These are phyloP conservation scores for Cylindroiulus punctatus DNA, from an alignment of 2,888 invertebrate genomes.

Conservation along the genomic window DNA sequence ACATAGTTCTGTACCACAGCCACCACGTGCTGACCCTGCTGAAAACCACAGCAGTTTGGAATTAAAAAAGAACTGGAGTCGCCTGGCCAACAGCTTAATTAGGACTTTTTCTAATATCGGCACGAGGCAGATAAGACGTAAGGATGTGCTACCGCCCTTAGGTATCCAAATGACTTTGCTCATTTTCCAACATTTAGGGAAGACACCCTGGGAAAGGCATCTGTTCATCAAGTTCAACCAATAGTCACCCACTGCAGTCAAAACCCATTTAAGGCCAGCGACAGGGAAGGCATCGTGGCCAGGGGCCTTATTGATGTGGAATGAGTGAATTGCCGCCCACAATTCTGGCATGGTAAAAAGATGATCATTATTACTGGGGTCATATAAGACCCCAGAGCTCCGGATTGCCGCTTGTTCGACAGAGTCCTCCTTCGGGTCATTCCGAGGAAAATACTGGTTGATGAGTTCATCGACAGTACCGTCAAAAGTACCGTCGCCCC, in stretches of 20 bases:
- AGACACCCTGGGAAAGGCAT: background rate
- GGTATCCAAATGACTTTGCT: background rate
- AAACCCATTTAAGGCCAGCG: background rate
- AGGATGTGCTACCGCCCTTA: background rate
- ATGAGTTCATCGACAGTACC: background rate
- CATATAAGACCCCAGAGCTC: rapidly evolving
- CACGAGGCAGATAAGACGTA: background rate
- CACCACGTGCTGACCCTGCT: background rate
- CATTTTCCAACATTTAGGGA: background rate
- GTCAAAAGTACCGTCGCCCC: background rate
- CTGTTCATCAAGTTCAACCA: background rate
- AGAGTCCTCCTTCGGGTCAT: background rate
- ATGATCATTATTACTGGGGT: background rate
- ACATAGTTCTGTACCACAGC: background rate
- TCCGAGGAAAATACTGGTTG: too few species aligned
- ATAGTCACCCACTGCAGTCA: background rate
- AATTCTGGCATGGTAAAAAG: background rate
- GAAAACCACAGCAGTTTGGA: background rate
- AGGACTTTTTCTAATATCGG: background rate
- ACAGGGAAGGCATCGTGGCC: background rate
- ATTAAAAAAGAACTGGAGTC: background rate
- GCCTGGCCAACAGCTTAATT: background rate
- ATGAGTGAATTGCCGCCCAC: background rate
- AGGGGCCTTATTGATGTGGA: background rate
- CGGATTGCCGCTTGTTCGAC: background rate